Evolutionary conservation across 2,113 vertebrate genomes (phyloP), one percentile per base, ranked within the genome.

Genomic region (Callorhinus ursinus): DNA sequence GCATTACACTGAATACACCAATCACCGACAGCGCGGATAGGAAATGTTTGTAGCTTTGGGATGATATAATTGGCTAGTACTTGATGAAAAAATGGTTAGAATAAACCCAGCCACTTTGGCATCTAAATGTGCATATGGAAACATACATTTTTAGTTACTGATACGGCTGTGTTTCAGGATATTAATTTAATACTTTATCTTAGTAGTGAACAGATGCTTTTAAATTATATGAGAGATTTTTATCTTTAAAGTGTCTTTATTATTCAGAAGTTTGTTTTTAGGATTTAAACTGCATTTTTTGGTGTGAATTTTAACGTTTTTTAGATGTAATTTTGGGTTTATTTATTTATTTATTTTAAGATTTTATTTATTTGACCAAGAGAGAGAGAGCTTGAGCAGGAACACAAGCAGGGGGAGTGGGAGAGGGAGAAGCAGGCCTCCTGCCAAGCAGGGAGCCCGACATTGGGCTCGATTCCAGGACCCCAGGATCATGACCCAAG

Each of bases 1-100:
- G 94, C 97, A 97, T 98, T 97, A 97, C 95, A 95, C 97, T 91
- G 97, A 97, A 97, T 97, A 95, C 97, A 96, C 98, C 97, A 97
- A 98, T 98, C 98, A 97, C 98, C 94, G 96, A 97, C 96, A 96
- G 97, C 95, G 95, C 93, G 96, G 97, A 97, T 89, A 95, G 98
- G 97, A 98, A 98, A 88, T 96, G 92, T 82, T 96, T 83, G 85
- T 97, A 82, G 57, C 96, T 95, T 93, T 82, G 93, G 87, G 90
- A 94, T 98, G 93, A 98, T 97, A 97, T 91, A 94, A 98, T 96
- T 97, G 88, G 93, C 89, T 91, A 96, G 57, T 55, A 69, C 59
- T 93, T 96, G n/a, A 69, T 94, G 49, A 53, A 79, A 91, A 93
- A 90, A 31, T 86, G 59, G 46, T 94, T 88, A 97, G 53, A 69